Base-by-base conservation (phyloP, 64 coral and sea anemone species). In the Acropora yongei region DNA sequence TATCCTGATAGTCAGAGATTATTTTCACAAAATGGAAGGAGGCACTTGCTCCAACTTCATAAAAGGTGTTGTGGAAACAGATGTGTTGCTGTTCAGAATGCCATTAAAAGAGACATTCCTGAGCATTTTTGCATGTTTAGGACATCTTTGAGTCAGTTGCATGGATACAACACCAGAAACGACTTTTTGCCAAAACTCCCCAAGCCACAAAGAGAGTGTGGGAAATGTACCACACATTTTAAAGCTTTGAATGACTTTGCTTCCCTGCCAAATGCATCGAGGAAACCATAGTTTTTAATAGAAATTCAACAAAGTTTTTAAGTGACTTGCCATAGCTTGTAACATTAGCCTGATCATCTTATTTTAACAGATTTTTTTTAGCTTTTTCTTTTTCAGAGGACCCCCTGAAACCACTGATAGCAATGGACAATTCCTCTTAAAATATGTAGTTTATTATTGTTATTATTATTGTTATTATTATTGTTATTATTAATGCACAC, bases 111-210 rank as follows among this genome's bases (percentile, higher is more conserved):
- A 69, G 14, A 80, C 17, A 80, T 90, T 30, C 76, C 88, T 65
- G 88, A 80, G 72, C 88, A 90, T 69, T 80, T 90, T 12, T 55
- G 72, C 71, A 10, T 18, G 41, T 90, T 90, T 10, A 90, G 77
- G 69, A 46, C 88, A 47, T 39, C 76, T 48, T 43, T 80, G 13
- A 80, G 58, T 67, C 49, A 80, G 41, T 7, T 44, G 2, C 88
- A 90, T 44, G 57, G 88, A 4, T 90, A 90, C n/a, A 80, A 48
- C 60, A 90, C 57, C 0, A 72, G 88, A 71, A 90, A 90, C 40
- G 88, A 74, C 46, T 67, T 55, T 60, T 60, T 89, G 47, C 87
- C 80, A 0, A 60, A 30, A 47, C 44, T 85, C 41, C 13, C 6
- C 0, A 68, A 66, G 14, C 18, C n/a, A 67, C 63, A 30, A 85